These are phyloP conservation scores for Hypena proboscidalis DNA, from an alignment of 2,888 invertebrate genomes.

Conservation along the genomic window DNA sequence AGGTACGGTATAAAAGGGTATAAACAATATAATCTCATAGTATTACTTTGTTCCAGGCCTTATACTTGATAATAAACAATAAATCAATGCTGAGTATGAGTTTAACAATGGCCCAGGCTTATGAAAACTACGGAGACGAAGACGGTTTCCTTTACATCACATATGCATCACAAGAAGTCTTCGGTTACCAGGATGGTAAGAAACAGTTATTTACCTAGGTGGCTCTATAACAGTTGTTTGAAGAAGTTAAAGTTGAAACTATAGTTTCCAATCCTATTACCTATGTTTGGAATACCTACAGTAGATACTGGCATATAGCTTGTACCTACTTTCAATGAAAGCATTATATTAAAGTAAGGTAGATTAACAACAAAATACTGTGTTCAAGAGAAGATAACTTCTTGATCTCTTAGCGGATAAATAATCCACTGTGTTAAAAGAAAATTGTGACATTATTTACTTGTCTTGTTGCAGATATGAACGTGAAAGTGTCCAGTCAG, in stretches of 20 bases:
- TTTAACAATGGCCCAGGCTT: slow-evolving; percentile 92
- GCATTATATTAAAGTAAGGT: too few relatives aligned
- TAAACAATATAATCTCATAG: too few relatives aligned
- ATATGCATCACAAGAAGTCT: slow-evolving; percentile 96
- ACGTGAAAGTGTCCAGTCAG: slow-evolving; percentile 62
- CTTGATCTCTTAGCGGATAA: background rate
- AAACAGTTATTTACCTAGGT: too few relatives aligned
- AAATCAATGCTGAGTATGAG: slow-evolving; percentile 93
- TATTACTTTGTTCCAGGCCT: slow-evolving; percentile 84
- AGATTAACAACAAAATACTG: background rate
- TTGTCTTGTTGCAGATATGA: slow-evolving; percentile 56
- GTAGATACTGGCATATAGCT: too few relatives aligned
- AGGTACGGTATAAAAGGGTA: too few relatives aligned
- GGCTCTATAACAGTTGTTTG: too few relatives aligned
- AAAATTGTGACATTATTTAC: background rate
- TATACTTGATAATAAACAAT: slow-evolving; percentile 94
- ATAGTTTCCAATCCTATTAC: too few relatives aligned
- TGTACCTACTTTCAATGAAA: too few relatives aligned
- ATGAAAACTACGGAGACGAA: slow-evolving; percentile 90
- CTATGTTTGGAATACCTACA: too few relatives aligned
- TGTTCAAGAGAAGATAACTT: background rate
- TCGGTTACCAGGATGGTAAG: slow-evolving; percentile 86
- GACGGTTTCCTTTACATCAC: slow-evolving; percentile 96
- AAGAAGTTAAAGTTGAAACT: too few relatives aligned
- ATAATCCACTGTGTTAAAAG: background rate